phyloP scores from a whole-genome alignment of 2,113 vertebrate species.

The Lampris megalopsis region DNA sequence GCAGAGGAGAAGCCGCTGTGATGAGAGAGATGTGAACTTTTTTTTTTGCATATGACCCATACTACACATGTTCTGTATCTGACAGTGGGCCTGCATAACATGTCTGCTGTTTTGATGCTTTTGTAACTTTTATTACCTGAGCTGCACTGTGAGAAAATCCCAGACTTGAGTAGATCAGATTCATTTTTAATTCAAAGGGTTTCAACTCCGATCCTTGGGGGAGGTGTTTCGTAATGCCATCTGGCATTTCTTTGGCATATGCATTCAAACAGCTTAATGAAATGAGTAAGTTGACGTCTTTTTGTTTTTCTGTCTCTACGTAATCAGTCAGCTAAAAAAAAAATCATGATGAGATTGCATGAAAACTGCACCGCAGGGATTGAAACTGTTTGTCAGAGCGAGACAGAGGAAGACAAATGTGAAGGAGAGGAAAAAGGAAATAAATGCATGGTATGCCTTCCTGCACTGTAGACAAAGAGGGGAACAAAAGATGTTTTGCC shows the following conservation, averaged over 20 bases:
- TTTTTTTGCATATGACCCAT: no score
- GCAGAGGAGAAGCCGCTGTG: background rate
- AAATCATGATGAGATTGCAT: constrained; percentile 2
- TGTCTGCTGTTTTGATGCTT: no score
- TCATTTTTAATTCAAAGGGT: no score
- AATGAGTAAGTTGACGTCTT: no score
- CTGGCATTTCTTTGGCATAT: constrained; percentile 31
- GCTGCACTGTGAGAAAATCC: no score
- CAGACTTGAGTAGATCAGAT: no score
- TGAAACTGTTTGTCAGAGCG: background rate
- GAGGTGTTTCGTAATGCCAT: constrained; percentile 26
- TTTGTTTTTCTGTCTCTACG: constrained; percentile 20
- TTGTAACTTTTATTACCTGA: no score
- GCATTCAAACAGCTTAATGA: constrained; percentile 5
- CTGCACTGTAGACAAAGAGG: background rate
- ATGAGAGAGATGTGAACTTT: background rate
- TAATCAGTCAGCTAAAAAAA: constrained; percentile 39
- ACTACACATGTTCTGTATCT: no score
- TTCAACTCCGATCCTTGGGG: background rate
- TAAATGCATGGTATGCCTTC: background rate
- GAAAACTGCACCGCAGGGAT: constrained; percentile 22
- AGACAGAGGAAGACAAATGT: background rate
- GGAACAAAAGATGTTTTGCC: background rate
- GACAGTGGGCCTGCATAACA: no score
- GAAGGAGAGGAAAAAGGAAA: background rate